phyloP scores from a whole-genome alignment of 1,140 invertebrate genomes.

The Neelides sp. region DNA sequence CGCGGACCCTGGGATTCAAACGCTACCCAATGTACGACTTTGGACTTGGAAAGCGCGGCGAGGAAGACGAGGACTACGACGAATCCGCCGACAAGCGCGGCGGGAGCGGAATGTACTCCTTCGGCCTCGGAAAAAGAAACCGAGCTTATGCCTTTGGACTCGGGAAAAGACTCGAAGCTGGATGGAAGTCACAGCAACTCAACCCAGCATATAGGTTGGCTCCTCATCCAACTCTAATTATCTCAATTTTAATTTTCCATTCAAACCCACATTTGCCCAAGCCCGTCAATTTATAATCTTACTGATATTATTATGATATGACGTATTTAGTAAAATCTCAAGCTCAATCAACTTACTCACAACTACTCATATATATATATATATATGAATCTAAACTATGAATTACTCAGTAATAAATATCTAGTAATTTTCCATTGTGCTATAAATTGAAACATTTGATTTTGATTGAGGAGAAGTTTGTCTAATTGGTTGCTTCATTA shows the following conservation, averaged over 20 bases:
- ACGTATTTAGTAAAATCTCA: background rate
- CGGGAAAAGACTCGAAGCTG: constrained; percentile 24
- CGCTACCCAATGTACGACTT: constrained; percentile 22
- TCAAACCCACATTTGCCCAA: too few species aligned
- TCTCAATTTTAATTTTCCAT: background rate
- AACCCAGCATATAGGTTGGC: constrained; percentile 3
- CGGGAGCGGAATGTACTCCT: constrained; percentile 23
- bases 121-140: constrained; percentile 29
- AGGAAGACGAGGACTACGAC: constrained; percentile 19
- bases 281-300: too few species aligned
- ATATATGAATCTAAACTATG: background rate
- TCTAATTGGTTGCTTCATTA: background rate
- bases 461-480: too few species aligned
- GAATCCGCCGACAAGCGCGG: constrained; percentile 20
- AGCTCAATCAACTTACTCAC: background rate
- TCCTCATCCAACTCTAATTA: background rate
- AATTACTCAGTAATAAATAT: too few species aligned
- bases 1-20: too few species aligned
- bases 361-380: background rate
- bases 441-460: too few species aligned
- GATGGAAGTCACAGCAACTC: constrained; percentile 18
- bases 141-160: constrained; percentile 29
- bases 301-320: background rate
- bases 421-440: too few species aligned
- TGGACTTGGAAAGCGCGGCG: constrained; percentile 21